Conservation (phyloP, 23 tunicate species). For the Pegea sp. region DNA sequence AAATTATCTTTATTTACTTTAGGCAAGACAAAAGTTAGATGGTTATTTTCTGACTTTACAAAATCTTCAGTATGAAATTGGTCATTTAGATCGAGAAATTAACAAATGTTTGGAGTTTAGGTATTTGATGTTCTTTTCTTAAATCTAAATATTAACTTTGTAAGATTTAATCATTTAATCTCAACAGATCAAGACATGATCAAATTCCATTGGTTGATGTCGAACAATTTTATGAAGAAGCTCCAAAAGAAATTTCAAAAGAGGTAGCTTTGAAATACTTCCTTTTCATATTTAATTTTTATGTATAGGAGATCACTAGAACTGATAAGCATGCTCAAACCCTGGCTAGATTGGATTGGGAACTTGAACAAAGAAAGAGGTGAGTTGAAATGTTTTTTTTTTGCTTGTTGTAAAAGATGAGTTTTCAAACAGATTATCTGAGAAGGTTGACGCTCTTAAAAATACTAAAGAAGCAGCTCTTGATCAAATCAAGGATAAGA, state of each 20-base stretch:
- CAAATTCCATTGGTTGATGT: conserved; percentile 29
- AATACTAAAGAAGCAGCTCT: conserved; percentile 10
- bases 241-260: conserved; percentile 35
- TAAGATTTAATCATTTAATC: neutral
- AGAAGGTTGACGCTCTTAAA: conserved; percentile 9
- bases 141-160: neutral
- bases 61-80: conserved; percentile 74
- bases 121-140: conserved; percentile 1
- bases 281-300: neutral
- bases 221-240: conserved; percentile 37
- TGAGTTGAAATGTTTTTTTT: too few relatives aligned
- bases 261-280: conserved; percentile 7
- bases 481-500: conserved; percentile 20
- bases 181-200: conserved; percentile 72
- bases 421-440: conserved; percentile 26
- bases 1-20: neutral
- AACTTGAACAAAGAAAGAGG: conserved; percentile 40
- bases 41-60: conserved; percentile 42
- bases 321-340: conserved; percentile 37
- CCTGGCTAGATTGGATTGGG: conserved; percentile 63
- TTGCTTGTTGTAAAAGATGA: too few relatives aligned
- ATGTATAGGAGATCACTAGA: conserved; percentile 17
- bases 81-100: conserved; percentile 51
- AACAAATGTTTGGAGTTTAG: conserved; percentile 72
- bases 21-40: conserved; percentile 75